Evolutionary conservation across 2,113 vertebrate species (phyloP).

Genomic region (Polypterus senegalus): DNA sequence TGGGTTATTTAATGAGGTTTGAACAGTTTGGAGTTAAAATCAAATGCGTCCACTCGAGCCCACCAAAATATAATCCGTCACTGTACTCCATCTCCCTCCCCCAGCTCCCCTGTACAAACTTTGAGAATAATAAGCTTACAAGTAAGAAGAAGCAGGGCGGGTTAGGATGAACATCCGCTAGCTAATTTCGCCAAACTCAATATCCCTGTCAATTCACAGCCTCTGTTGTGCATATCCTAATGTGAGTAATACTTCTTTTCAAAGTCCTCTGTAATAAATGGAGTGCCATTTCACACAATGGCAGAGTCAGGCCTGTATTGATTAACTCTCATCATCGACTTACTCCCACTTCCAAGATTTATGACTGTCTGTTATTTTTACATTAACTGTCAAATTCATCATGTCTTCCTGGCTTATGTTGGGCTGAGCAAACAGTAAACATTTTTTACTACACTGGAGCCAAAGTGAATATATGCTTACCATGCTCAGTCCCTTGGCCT

Average conservation of each 20-base stretch:
- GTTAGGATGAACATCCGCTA: neutral
- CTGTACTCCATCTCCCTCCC: conserved; percentile 1
- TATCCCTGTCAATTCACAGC: conserved; percentile 22
- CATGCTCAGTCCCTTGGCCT: conserved; percentile 3
- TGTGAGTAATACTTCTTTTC: conserved; percentile 64
- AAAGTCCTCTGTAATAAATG: conserved; percentile 74
- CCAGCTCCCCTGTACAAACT: conserved; percentile 4
- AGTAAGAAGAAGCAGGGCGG: neutral
- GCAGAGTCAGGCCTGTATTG: conserved; percentile 84
- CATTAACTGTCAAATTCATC: conserved; percentile 89
- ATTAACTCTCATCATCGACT: conserved; percentile 89
- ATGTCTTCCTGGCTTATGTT: conserved; percentile 70
- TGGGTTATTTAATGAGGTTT: too few species aligned
- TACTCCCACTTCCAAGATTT: conserved; percentile 77
- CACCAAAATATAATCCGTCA: conserved; percentile 14
- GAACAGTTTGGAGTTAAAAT: too few species aligned
- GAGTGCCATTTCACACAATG: conserved; percentile 86
- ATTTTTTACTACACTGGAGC: conserved; percentile 27
- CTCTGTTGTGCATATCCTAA: conserved; percentile 47
- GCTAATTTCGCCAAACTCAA: conserved; percentile 8
- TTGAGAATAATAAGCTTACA: too few species aligned
- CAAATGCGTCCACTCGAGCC: conserved; percentile 29
- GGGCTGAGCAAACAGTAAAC: conserved; percentile 66
- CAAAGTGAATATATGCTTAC: neutral
- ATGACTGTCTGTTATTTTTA: conserved; percentile 88